Percentiles rank a stretch among this genome's conserved stretches.
Conservation (phyloP, 2,113 vertebrate genomes). For the Petromus typicus region DNA sequence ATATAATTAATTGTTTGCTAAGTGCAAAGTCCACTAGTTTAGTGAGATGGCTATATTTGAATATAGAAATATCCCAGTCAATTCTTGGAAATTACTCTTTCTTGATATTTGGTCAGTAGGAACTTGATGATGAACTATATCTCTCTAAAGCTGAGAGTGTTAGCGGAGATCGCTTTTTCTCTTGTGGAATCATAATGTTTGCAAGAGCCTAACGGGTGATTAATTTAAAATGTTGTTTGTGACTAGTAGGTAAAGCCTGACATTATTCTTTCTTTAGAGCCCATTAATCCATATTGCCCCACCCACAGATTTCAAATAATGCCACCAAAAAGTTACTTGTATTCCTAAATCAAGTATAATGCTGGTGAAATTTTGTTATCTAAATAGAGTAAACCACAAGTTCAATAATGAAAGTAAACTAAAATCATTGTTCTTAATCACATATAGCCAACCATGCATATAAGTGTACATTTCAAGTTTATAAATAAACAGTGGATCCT, state of each 20-base stretch:
- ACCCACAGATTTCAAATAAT: background rate
- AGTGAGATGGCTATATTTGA: conserved; percentile 51
- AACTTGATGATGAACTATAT: background rate
- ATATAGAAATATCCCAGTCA: background rate
- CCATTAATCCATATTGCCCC: background rate
- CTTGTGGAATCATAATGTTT: background rate
- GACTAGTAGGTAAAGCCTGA: background rate
- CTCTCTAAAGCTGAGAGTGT: background rate
- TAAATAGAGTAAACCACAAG: background rate
- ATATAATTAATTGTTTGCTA: conserved; percentile 32
- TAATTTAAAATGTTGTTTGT: background rate
- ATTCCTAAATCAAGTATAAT: conserved; percentile 33
- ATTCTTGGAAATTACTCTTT: conserved; percentile 55
- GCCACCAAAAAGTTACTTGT: conserved; percentile 28
- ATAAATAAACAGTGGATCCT: background rate
- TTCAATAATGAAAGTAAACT: background rate
- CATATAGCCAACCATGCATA: background rate
- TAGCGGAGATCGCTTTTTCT: background rate
- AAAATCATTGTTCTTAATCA: background rate
- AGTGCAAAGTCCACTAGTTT: background rate
- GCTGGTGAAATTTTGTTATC: background rate
- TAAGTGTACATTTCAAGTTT: background rate
- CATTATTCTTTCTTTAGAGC: background rate
- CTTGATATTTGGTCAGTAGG: background rate
- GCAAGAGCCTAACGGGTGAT: background rate